Conservation (phyloP, 2,797 vertebrate genomes). For the Taenioides sp. region DNA sequence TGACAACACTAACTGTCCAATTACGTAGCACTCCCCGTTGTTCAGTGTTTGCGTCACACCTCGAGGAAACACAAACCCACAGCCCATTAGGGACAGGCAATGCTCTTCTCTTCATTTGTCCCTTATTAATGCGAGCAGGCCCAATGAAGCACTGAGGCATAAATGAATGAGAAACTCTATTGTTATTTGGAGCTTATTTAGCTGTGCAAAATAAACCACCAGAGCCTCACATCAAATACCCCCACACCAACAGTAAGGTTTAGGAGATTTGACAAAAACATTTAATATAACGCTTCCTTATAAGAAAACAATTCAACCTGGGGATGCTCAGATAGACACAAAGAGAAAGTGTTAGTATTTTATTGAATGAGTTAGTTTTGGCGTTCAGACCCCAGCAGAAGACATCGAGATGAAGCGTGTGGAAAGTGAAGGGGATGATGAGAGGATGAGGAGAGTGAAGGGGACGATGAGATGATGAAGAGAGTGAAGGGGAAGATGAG, state of each 20-base stretch:
- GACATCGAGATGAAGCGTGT: no score
- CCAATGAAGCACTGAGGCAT: constrained; percentile 1
- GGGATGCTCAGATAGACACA: no score
- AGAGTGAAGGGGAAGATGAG: no score
- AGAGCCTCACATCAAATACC: not conserved
- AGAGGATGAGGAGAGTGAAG: no score
- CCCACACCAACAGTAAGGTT: not conserved
- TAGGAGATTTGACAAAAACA: not conserved
- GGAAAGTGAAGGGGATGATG: no score
- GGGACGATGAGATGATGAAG: no score
- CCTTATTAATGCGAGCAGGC: constrained; percentile 1
- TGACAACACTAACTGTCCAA: constrained; percentile 19
- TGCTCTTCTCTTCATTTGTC: not conserved
- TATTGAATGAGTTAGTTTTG: no score
- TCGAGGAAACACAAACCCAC: constrained; percentile 25
- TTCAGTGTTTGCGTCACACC: constrained; percentile 31
- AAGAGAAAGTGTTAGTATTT: no score
- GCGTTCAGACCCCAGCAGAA: no score
- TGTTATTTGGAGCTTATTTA: constrained; percentile 8
- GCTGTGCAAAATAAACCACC: not conserved
- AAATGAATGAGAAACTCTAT: not conserved
- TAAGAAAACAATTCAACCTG: no score
- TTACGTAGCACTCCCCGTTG: constrained; percentile 29
- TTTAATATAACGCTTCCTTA: not conserved
- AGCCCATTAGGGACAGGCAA: constrained; percentile 11